Base-by-base conservation (phyloP, 2,113 vertebrate genomes). In the Melierax canorus region DNA sequence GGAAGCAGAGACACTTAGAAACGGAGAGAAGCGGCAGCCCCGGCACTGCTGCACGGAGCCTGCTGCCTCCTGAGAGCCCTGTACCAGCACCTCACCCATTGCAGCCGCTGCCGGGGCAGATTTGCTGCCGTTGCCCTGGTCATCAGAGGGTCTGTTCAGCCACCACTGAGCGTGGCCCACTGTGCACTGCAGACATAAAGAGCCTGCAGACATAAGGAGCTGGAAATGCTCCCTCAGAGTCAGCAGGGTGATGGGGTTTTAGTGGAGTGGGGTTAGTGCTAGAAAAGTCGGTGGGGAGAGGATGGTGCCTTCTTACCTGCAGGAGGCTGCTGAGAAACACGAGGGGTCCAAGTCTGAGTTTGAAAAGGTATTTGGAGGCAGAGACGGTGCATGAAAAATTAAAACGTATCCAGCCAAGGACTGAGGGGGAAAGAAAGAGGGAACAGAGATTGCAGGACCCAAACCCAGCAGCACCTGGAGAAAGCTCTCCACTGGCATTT, bases 41-140 rank as follows among this genome's bases (percentile, higher is more conserved):
- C 0, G 1, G 56, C 76, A 60, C 50, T 20, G 51, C 48, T 67
- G 38, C 6, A 0, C 0, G 1, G 36, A 69, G 66, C 58, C 5
- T 1, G 38, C 58, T 83, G 43, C 45, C 51, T 48, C n/a, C 79
- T 0, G 1, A 50, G 55, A 69, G 32, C 41, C 48, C 32, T 2
- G 0, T 20, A 21, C 55, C 48, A 7, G 24, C 59, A 21, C 23
- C 58, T 66, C 38, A 19, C 27, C 58, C 21, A 39, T 6, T 1
- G 3, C 60, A 64, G 50, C 63, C 1, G 3, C 62, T 55, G 38
- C 50, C 1, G 1, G 58, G 15, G 36, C 41, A 68, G 26, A 19
- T 68, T 43, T 26, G 34, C 41, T 56, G 18, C 26, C 23, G 20
- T 24, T 86, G 20, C 30, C 27, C n/a, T 6, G 36, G 26, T 34